Base-by-base conservation (phyloP, 2,888 invertebrate species). In the Caprella mutica region DNA sequence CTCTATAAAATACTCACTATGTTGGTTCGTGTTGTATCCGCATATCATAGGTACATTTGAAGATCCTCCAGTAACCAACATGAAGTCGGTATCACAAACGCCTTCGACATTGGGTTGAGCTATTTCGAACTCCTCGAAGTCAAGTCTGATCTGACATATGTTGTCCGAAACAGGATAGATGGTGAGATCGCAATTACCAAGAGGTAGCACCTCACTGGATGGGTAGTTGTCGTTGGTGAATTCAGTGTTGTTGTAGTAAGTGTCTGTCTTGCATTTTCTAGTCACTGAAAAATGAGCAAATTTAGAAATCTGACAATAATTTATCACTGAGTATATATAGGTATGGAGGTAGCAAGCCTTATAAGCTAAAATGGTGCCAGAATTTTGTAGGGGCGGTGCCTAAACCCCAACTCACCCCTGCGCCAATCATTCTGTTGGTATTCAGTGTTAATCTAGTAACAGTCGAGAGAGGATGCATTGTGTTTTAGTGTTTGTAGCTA, bases 231-330 rank as follows among this genome's bases (percentile, higher is more conserved):
- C 82, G 70, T 85, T 90, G 12, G 81, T 80, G 72, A 89, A 90
- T 70, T 89, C 88, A 0, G 89, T 88, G 68, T 86, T 86, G 71
- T 90, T 89, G 51, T 81, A 78, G 0, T 85, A 82, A 0, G 80
- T 78, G 6, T 67, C 67, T 0, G 77, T 73, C 2, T 86, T 86
- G 67, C 90, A 90, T 0, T 81, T 76, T 67, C 80, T 78, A 67
- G 83, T 79, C 69, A 84, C 89, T 89, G 70, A n/a, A 35, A 1
- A 27, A 5, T 29, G 14, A 8, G 14, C n/a, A n/a, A n/a, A n/a
- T n/a, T n/a, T n/a, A n/a, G n/a, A n/a, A n/a, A n/a, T n/a, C n/a
- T n/a, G n/a, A n/a, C n/a, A n/a, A n/a, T n/a, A n/a, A n/a, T n/a
- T n/a, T n/a, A n/a, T n/a, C n/a, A n/a, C n/a, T n/a, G n/a, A n/a